Evolutionary conservation across 2,888 invertebrate genomes (phyloP).

Genomic region (Harpalus rubripes): DNA sequence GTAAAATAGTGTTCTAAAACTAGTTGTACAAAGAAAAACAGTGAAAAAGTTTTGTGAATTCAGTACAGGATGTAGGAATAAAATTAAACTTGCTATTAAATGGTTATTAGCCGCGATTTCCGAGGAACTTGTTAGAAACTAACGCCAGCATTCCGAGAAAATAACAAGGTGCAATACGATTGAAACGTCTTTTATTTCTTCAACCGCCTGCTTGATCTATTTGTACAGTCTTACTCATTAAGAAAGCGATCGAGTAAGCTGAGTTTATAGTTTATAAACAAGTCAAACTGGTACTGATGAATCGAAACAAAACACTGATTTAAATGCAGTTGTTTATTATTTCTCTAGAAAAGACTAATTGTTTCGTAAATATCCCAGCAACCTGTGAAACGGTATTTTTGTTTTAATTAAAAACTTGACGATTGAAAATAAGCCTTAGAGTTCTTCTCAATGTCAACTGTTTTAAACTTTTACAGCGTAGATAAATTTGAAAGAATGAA

Average conservation of each 20-base stretch:
- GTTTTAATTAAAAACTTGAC: constrained; percentile 20
- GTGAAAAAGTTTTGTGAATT: constrained; percentile 11
- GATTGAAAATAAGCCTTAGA: neutral
- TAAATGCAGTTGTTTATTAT: constrained; percentile 44
- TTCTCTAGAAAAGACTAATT: constrained; percentile 34
- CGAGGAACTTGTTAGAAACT: constrained; percentile 43
- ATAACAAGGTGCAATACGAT: constrained; percentile 42
- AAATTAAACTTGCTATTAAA: constrained; percentile 41
- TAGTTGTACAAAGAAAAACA: constrained; percentile 5
- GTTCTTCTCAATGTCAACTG: neutral
- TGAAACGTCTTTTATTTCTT: constrained; percentile 33
- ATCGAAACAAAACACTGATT: constrained; percentile 39
- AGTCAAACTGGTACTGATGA: constrained; percentile 21
- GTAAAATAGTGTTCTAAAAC: constrained; percentile 13
- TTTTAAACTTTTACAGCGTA: neutral
- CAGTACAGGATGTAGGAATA: constrained; percentile 26
- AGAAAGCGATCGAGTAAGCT: constrained; percentile 17
- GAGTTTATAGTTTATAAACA: constrained; percentile 43
- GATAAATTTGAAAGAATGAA: constrained; percentile 4
- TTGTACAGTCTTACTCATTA: constrained; percentile 32
- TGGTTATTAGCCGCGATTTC: constrained; percentile 27
- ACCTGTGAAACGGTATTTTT: constrained; percentile 27
- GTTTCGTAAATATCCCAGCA: constrained; percentile 38
- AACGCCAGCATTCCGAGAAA: constrained; percentile 42
- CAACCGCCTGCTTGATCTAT: constrained; percentile 19